Base-by-base conservation (phyloP, 2,797 vertebrate species). In the Lophotriccus pileatus region DNA sequence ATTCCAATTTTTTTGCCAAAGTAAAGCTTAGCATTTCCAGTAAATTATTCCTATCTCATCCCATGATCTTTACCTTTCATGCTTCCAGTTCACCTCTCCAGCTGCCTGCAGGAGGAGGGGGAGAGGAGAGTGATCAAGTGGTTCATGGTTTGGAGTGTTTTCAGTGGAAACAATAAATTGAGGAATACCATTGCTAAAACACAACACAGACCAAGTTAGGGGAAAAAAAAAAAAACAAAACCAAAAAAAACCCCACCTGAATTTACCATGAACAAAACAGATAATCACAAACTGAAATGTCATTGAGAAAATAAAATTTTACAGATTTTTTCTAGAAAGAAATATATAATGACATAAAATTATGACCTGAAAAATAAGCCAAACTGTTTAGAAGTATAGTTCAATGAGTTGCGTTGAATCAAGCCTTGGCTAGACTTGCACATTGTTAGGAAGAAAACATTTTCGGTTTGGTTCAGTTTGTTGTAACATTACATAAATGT, bases 391-490 rank as follows among this genome's bases (percentile, higher is more conserved):
- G 73, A 63, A 17, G 18, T 46, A 41, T 49, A 87, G 50, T 84
- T 79, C 78, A 75, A 75, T 37, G 15, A 84, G 36, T 41, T 82
- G 32, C 37, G 30, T 63, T 84, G 30, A 75, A 53, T 87, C 43
- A 75, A 77, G 41, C 28, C 44, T 10, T 79, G 66, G 12, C 6
- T 83, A 55, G 37, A 25, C 28, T 66, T 66, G 6, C 53, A 53
- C 47, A 47, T 72, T 90, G 92, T 89, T 66, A 84, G 50, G 84
- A 74, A 58, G n/a, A 88, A 90, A 94, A 60, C n/a, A 53, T 82
- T 95, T 88, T 73, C 28, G 12, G n/a, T 85, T 89, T 95, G 46
- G 92, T 81, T 94, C 88, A 73, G 67, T 92, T 84, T 87, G 39
- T 36, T 63, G 24, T 87, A 75, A 92, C 41, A 89, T 24, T 27